A percentile compares a stretch with the other conserved stretches of the same genome.
phyloP scores from a whole-genome alignment of 2,113 vertebrate species.

The Oryzias woworae region DNA sequence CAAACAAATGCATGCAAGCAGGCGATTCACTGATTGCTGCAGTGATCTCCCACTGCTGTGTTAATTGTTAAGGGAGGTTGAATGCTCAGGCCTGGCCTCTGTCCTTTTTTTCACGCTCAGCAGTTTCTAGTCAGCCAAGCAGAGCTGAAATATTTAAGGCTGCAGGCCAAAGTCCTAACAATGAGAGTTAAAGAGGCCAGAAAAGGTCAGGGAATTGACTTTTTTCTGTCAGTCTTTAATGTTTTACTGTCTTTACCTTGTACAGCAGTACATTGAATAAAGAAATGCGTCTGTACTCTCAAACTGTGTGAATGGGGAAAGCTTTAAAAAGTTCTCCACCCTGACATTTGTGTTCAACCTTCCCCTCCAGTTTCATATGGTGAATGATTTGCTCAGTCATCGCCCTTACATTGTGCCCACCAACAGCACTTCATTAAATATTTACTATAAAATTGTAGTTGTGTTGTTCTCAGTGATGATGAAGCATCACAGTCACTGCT shows the following conservation, averaged over 20 bases:
- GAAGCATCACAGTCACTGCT: not conserved
- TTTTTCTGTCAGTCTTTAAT: slow-evolving; percentile 32
- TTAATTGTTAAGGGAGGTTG: slow-evolving; percentile 64
- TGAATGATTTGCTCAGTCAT: not conserved
- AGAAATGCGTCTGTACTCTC: slow-evolving; percentile 21
- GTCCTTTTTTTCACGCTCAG: slow-evolving; percentile 53
- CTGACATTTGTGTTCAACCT: not conserved
- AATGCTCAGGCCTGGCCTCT: slow-evolving; percentile 49
- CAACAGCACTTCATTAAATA: not conserved
- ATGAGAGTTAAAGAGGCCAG: slow-evolving; percentile 49
- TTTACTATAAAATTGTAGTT: not conserved
- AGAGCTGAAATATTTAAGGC: slow-evolving; percentile 69
- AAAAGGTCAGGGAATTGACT: slow-evolving; percentile 64
- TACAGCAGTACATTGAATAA: slow-evolving; percentile 27
- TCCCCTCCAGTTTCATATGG: not conserved
- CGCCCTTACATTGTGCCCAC: not conserved
- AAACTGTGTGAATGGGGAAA: slow-evolving; percentile 4
- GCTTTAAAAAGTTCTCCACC: not conserved
- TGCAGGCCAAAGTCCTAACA: slow-evolving; percentile 56
- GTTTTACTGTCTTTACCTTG: slow-evolving; percentile 15
- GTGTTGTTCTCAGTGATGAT: slow-evolving; percentile 3
- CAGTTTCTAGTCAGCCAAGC: slow-evolving; percentile 60
- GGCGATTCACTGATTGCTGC: slow-evolving; percentile 41
- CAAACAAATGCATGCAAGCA: slow-evolving; percentile 30
- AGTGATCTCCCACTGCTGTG: slow-evolving; percentile 59